Conservation (phyloP, 2,113 vertebrate species). For the Hippolais icterina region DNA sequence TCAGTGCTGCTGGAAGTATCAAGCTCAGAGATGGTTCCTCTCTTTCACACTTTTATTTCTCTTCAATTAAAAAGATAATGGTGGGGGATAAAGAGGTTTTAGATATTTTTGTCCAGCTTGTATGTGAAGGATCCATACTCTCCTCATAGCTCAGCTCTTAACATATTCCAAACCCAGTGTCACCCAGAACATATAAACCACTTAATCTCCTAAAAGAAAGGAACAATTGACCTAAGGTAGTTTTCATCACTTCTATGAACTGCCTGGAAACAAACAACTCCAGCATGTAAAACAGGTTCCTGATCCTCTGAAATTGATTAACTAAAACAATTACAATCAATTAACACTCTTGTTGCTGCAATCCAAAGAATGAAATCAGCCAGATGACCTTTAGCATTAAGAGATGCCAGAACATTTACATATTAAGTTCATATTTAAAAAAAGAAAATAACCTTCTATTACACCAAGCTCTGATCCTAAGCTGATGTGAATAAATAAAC, state of each 20-base stretch:
- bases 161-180: neutral
- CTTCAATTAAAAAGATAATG: neutral
- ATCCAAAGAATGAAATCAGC: slow-evolving; percentile 49
- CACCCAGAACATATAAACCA: neutral
- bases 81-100: neutral
- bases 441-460: neutral
- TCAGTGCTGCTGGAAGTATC: neutral
- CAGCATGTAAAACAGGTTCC: slow-evolving; percentile 34
- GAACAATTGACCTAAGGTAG: neutral
- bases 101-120: neutral
- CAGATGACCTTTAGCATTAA: slow-evolving; percentile 52
- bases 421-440: neutral
- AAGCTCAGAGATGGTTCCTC: neutral
- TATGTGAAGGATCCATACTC: neutral
- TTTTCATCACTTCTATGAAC: neutral
- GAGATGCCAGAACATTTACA: slow-evolving; percentile 25
- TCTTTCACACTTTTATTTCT: neutral
- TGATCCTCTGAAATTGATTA: slow-evolving; percentile 35
- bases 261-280: slow-evolving; percentile 18
- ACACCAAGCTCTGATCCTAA: neutral
- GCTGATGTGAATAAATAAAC: slow-evolving; percentile 21
- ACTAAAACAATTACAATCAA: slow-evolving; percentile 61
- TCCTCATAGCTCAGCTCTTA: neutral
- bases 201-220: neutral
- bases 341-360: slow-evolving; percentile 39